Evolutionary conservation across 1,140 invertebrate genomes (phyloP).

Genomic region (Wiebesia pumilae): DNA sequence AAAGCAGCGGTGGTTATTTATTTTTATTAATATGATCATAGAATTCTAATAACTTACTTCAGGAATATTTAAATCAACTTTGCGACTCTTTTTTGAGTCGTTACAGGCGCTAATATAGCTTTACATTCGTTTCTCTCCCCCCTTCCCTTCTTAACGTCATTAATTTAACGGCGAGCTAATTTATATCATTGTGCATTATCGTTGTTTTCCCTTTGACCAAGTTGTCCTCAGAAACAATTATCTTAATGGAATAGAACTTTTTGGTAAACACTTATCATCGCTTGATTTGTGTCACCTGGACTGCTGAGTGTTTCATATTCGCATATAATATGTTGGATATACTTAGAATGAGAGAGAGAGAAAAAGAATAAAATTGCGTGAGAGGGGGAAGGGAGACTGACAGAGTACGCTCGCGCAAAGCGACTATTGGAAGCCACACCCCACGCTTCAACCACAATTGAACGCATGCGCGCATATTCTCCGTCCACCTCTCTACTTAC

Average conservation of each 20-base stretch:
- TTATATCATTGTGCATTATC: neutral
- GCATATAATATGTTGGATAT: too few species aligned
- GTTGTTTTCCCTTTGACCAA: neutral
- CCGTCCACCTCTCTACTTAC: neutral
- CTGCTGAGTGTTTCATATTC: too few species aligned
- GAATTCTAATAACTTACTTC: too few species aligned
- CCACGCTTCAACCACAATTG: neutral
- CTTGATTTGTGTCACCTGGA: neutral
- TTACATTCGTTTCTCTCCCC: neutral
- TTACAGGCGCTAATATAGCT: neutral
- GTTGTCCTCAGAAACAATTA: constrained; percentile 63
- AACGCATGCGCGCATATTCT: neutral
- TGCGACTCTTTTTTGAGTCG: neutral
- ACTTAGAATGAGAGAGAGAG: constrained; percentile 4
- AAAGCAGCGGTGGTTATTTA: too few species aligned
- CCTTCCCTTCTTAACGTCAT: neutral
- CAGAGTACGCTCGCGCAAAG: constrained; percentile 22
- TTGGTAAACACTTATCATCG: neutral
- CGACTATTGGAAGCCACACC: constrained; percentile 47
- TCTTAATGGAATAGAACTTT: constrained; percentile 66
- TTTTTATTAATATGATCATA: too few species aligned
- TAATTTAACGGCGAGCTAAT: constrained; percentile 12
- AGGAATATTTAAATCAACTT: neutral
- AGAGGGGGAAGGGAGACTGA: neutral
- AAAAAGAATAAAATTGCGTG: too few species aligned